Conservation (phyloP, 2,888 invertebrate species). For the Rhogogaster chlorosoma region DNA sequence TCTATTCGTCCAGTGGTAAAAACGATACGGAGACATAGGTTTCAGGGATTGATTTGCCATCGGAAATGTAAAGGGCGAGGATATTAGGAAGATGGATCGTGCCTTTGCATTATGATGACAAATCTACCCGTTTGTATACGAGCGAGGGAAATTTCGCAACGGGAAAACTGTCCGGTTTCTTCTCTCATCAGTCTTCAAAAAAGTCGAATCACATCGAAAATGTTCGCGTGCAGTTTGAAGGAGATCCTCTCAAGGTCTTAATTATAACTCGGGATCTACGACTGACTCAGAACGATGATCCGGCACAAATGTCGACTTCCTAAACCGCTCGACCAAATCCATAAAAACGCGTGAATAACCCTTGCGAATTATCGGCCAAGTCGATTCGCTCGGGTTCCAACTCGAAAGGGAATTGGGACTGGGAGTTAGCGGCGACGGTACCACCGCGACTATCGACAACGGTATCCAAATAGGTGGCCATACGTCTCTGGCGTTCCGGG, state of each 20-base stretch:
- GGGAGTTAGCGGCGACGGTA: neutral
- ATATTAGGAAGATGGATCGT: neutral
- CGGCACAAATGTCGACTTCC: neutral
- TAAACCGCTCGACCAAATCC: neutral
- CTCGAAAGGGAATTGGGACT: neutral
- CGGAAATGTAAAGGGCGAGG: neutral
- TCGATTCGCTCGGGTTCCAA: neutral
- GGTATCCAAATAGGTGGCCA: conserved; percentile 14
- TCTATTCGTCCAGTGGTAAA: neutral
- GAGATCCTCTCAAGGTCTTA: neutral
- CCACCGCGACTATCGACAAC: conserved; percentile 14
- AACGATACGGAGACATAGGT: neutral
- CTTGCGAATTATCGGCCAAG: neutral
- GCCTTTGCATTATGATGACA: neutral
- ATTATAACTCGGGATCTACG: neutral
- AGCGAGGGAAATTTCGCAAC: neutral
- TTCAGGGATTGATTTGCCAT: conserved; percentile 1
- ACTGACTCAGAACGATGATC: neutral
- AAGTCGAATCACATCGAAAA: neutral
- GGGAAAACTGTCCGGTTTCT: no score
- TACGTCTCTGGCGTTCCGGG: conserved; percentile 27
- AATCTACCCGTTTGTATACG: neutral
- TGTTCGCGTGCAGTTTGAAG: neutral
- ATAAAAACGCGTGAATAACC: neutral
- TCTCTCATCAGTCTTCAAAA: neutral